These are phyloP conservation scores for Rhopalosiphum padi DNA, from an alignment of 1,140 invertebrate genomes.

Conservation along the genomic window DNA sequence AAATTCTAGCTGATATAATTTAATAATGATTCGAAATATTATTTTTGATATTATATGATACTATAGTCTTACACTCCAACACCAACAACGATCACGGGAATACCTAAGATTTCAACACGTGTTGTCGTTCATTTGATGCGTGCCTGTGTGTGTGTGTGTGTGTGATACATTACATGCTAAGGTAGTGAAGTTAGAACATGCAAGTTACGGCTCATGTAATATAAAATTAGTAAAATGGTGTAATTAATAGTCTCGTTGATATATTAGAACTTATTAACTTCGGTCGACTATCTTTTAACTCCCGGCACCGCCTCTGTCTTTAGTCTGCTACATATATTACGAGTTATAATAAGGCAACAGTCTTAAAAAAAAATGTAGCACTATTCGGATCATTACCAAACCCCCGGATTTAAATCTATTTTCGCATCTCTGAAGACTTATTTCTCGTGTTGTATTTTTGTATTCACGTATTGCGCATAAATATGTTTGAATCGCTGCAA, in stretches of 20 bases:
- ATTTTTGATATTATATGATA: neutral
- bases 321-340: slow-evolving; percentile 17
- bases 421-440: neutral
- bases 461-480: neutral
- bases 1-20: no score
- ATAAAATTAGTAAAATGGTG: slow-evolving; percentile 47
- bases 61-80: neutral
- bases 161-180: neutral
- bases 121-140: neutral
- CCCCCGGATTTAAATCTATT: slow-evolving; percentile 27
- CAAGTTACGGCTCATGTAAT: slow-evolving; percentile 14
- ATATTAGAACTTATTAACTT: slow-evolving; percentile 49
- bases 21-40: no score
- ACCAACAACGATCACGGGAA: neutral
- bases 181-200: neutral
- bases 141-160: neutral
- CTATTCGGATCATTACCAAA: slow-evolving; percentile 30
- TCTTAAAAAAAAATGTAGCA: slow-evolving; percentile 19
- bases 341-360: slow-evolving; percentile 40
- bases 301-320: neutral
- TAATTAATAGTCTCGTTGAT: slow-evolving; percentile 48
- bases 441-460: neutral
- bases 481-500: neutral
- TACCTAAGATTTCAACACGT: slow-evolving; percentile 27
- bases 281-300: slow-evolving; percentile 15